Conservation (phyloP, 2,888 invertebrate species). For the Seira sanloemensis region DNA sequence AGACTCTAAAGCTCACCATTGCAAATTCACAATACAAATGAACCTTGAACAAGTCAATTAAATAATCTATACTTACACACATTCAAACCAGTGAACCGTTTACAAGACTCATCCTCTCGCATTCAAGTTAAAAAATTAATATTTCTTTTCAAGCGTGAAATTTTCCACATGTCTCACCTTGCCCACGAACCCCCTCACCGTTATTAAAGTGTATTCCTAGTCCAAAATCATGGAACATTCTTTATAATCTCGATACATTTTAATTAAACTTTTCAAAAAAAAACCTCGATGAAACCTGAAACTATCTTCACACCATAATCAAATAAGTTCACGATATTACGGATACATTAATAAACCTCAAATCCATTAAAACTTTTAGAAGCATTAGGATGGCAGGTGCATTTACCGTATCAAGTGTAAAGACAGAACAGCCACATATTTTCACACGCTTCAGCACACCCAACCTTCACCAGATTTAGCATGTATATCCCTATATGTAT, state of each 20-base stretch:
- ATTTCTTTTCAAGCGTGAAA: neutral
- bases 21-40: no score
- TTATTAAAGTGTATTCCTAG: no score
- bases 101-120: neutral
- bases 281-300: neutral
- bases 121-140: neutral
- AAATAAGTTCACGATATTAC: neutral
- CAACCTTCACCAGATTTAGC: slow-evolving; percentile 18
- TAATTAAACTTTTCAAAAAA: neutral
- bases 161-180: neutral
- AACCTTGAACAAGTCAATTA: neutral
- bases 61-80: neutral
- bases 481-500: neutral
- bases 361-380: neutral
- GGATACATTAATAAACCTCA: neutral
- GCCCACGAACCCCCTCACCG: no score
- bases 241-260: neutral
- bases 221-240: neutral
- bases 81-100: slow-evolving; percentile 13
- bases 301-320: neutral
- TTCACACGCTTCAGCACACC: slow-evolving; percentile 24
- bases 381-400: neutral
- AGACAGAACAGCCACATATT: neutral
- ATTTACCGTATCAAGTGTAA: neutral
- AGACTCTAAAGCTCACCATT: no score